Evolutionary conservation across 2,797 vertebrate genomes (phyloP).

Genomic region (Spinus pinus): DNA sequence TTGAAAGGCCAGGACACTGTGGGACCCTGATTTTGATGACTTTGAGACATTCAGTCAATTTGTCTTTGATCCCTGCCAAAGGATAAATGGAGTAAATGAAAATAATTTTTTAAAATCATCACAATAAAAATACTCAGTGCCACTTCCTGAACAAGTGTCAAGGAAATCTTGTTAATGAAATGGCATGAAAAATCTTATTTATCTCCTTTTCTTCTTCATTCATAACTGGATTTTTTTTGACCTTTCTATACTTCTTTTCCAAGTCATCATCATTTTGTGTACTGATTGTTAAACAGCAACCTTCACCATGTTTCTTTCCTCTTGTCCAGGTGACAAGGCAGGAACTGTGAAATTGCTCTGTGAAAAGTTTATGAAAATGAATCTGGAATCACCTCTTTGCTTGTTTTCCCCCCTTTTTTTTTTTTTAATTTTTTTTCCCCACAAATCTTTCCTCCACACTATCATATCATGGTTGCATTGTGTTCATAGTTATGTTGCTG

Average conservation of each 20-base stretch:
- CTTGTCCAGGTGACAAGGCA: neutral
- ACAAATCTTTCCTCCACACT: neutral
- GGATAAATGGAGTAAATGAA: neutral
- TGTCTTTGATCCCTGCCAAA: neutral
- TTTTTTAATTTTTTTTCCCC: neutral
- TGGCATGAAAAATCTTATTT: neutral
- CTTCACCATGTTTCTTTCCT: neutral
- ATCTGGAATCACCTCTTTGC: neutral
- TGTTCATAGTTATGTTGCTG: rapidly evolving
- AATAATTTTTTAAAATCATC: neutral
- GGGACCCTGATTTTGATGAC: neutral
- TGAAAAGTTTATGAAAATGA: neutral
- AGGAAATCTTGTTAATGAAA: neutral
- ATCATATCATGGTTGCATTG: neutral
- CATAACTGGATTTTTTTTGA: neutral
- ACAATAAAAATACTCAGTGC: neutral
- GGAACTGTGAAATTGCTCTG: neutral
- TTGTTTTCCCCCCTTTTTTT: neutral
- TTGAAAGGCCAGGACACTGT: neutral
- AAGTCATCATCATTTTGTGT: neutral
- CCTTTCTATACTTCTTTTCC: neutral
- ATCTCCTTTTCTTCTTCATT: neutral
- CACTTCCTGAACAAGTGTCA: neutral
- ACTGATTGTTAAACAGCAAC: neutral
- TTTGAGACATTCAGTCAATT: neutral